Evolutionary conservation across 2,888 invertebrate genomes (phyloP).

Genomic region (Phengaris arion): DNA sequence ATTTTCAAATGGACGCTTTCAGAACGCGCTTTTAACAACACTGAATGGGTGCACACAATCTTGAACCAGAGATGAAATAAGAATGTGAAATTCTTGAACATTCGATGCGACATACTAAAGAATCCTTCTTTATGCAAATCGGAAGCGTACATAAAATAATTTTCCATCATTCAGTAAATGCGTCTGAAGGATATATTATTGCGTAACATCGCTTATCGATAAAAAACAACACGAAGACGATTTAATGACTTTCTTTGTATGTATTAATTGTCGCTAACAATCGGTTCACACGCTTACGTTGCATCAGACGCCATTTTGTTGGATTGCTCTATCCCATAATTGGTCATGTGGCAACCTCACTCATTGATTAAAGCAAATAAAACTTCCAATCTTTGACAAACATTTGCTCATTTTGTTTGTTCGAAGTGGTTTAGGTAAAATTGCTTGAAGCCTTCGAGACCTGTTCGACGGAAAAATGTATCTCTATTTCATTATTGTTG

Average conservation of each 20-base stretch:
- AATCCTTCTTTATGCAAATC: background rate
- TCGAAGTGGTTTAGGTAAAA: no score
- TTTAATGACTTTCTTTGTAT: conserved; percentile 35
- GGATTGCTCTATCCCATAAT: background rate
- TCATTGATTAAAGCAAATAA: background rate
- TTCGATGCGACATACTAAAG: background rate
- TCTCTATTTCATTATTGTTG: no score
- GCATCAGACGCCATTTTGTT: background rate
- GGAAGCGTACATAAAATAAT: no score
- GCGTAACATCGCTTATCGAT: background rate
- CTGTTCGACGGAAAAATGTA: no score
- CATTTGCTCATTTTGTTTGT: no score
- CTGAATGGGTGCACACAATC: no score
- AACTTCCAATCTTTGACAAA: background rate
- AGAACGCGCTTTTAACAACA: no score
- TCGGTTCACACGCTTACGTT: conserved; percentile 23
- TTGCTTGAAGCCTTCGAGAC: no score
- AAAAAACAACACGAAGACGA: conserved; percentile 15
- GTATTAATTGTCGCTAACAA: conserved; percentile 32
- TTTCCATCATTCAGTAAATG: conserved; percentile 5
- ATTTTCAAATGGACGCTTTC: no score
- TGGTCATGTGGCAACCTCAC: background rate
- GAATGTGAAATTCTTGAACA: background rate
- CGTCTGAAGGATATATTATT: conserved; percentile 13
- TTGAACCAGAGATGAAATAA: background rate